Conservation (phyloP, 2,113 vertebrate species). For the Mionectes macconnelli region DNA sequence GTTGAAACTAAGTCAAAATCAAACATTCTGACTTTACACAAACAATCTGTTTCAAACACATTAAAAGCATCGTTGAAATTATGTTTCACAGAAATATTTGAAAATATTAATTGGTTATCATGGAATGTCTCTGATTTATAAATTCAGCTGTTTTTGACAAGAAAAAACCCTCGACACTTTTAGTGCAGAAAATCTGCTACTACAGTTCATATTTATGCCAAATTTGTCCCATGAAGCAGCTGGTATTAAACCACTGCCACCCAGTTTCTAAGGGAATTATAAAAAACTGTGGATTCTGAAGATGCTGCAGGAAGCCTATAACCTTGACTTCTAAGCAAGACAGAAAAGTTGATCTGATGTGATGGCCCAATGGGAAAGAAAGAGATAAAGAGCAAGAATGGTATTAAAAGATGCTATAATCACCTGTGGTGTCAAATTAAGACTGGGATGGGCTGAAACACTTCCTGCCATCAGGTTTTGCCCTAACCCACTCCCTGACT, state of each 20-base stretch:
- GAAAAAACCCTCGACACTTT: not conserved
- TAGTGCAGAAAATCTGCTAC: constrained; percentile 17
- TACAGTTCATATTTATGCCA: not conserved
- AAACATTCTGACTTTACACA: constrained; percentile 33
- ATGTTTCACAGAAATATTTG: constrained; percentile 25
- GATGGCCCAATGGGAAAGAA: not conserved
- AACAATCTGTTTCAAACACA: constrained; percentile 44
- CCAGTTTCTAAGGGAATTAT: not conserved
- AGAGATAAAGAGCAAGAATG: not conserved
- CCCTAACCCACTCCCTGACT: not conserved
- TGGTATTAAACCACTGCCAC: not conserved
- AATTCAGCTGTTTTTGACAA: not conserved
- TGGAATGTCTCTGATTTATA: not conserved
- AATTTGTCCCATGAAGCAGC: not conserved
- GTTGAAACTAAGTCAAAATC: constrained; percentile 44
- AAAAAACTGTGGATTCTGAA: not conserved
- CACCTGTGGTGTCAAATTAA: not conserved
- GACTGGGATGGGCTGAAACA: not conserved
- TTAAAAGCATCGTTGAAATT: constrained; percentile 11
- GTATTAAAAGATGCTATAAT: not conserved
- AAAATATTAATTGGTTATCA: constrained; percentile 43
- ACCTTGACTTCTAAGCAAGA: not conserved
- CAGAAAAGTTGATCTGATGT: not conserved
- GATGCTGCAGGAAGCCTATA: not conserved
- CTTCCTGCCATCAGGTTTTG: not conserved